phyloP scores from a whole-genome alignment of 2,113 vertebrate species.

The Pachypanchax playfairii region DNA sequence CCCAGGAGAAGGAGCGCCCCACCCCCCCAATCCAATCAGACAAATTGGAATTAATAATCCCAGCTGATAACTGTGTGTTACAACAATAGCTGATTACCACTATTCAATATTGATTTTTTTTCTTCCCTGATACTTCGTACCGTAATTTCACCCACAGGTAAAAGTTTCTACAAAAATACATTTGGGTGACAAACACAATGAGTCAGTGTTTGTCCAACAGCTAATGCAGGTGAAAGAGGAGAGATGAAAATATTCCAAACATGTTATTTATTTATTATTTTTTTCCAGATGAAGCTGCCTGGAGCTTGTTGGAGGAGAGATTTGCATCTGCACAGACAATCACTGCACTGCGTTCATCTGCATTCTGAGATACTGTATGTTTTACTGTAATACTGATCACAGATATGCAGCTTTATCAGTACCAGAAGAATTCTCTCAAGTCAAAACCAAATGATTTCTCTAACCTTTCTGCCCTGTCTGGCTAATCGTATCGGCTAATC shows the following conservation, averaged over 20 bases:
- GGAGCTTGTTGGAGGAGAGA: conserved; percentile 12
- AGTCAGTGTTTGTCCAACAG: conserved; percentile 10
- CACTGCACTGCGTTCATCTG: conserved; percentile 1
- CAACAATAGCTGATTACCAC: conserved; percentile 8
- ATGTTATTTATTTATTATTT: conserved; percentile 3
- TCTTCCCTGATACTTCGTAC: conserved; percentile 16
- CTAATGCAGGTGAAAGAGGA: conserved; percentile 1
- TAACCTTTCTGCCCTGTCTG: background rate
- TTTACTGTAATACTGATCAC: background rate
- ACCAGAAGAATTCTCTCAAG: background rate
- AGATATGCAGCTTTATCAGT: conserved; percentile 7
- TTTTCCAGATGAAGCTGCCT: conserved; percentile 20
- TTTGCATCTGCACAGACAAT: no score
- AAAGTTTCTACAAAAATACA: conserved; percentile 16
- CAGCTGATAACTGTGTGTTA: conserved; percentile 52
- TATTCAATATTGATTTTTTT: conserved; percentile 34
- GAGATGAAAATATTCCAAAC: conserved; percentile 6
- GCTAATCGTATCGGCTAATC: background rate
- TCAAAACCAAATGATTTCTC: background rate
- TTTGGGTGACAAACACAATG: background rate
- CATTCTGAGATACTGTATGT: background rate
- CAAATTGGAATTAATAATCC: conserved; percentile 62
- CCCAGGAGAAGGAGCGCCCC: conserved; percentile 44
- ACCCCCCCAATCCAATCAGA: conserved; percentile 43
- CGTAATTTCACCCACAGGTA: conserved; percentile 31